Conservation (phyloP, 2,888 invertebrate species). For the Acleris holmiana region DNA sequence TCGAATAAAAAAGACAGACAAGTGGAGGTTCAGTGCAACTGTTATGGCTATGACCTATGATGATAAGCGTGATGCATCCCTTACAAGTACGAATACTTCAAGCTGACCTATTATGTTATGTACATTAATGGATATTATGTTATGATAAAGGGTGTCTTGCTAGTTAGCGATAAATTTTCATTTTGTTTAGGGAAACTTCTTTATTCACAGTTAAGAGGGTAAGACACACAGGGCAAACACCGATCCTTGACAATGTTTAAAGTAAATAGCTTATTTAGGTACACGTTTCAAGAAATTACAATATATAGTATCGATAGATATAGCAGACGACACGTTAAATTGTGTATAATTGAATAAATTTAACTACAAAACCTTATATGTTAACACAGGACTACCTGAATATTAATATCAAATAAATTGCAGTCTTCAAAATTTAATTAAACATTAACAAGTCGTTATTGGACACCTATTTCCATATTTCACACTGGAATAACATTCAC, state of each 20-base stretch:
- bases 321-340: conserved; percentile 39
- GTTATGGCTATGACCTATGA: too few relatives aligned
- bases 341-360: conserved; percentile 37
- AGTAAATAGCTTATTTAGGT: conserved; percentile 41
- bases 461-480: conserved; percentile 39
- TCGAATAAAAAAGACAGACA: too few relatives aligned
- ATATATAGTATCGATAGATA: conserved; percentile 38
- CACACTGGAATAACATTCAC: conserved; percentile 40
- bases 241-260: conserved; percentile 50
- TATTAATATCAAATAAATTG: conserved; percentile 55
- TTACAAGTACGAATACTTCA: not conserved
- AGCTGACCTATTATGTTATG: too few relatives aligned
- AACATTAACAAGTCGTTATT: conserved; percentile 46
- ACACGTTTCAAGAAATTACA: conserved; percentile 48
- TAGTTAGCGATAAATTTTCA: conserved; percentile 19
- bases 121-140: too few relatives aligned
- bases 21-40: too few relatives aligned
- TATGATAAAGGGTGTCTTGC: not conserved
- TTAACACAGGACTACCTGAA: conserved; percentile 45
- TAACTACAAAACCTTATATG: conserved; percentile 33
- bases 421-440: conserved; percentile 58
- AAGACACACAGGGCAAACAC: conserved; percentile 57
- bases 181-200: conserved; percentile 42
- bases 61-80: too few relatives aligned
- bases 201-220: conserved; percentile 57